These are phyloP conservation scores for Puma concolor DNA, from an alignment of 2,113 vertebrate species.

Conservation along the genomic window DNA sequence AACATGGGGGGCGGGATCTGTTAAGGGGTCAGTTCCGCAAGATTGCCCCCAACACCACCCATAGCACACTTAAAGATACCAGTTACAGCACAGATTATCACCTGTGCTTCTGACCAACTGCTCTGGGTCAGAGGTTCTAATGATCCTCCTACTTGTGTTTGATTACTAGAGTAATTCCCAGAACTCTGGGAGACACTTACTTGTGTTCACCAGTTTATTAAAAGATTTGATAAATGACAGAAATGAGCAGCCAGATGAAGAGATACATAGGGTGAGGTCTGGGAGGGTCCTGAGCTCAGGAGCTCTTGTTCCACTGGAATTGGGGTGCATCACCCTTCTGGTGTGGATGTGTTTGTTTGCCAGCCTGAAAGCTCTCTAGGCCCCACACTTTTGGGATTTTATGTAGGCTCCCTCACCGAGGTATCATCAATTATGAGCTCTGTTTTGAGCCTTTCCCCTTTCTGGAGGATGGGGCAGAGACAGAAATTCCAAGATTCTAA, in stretches of 20 bases:
- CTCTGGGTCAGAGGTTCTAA: not conserved
- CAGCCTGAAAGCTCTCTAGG: too few relatives aligned
- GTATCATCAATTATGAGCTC: not conserved
- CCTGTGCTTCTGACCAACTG: not conserved
- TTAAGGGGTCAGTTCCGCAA: not conserved
- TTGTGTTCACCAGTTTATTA: not conserved
- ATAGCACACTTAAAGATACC: not conserved
- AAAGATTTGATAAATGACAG: not conserved
- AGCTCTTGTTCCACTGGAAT: not conserved
- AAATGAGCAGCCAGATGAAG: not conserved
- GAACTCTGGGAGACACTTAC: not conserved
- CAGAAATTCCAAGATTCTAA: not conserved
- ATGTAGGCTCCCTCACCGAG: not conserved
- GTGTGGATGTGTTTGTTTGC: too few relatives aligned
- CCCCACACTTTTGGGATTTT: not conserved
- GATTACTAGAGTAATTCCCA: not conserved
- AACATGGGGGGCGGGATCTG: too few relatives aligned
- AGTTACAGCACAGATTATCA: not conserved
- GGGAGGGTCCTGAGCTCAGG: not conserved
- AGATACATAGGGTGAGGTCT: not conserved
- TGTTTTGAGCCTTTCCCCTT: not conserved
- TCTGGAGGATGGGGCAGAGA: not conserved
- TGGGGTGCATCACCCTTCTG: not conserved
- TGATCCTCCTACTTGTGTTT: not conserved
- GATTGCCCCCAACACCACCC: not conserved